Evolutionary conservation across 2,888 invertebrate species (phyloP).

Genomic region (Drosophila subsilvestris): DNA sequence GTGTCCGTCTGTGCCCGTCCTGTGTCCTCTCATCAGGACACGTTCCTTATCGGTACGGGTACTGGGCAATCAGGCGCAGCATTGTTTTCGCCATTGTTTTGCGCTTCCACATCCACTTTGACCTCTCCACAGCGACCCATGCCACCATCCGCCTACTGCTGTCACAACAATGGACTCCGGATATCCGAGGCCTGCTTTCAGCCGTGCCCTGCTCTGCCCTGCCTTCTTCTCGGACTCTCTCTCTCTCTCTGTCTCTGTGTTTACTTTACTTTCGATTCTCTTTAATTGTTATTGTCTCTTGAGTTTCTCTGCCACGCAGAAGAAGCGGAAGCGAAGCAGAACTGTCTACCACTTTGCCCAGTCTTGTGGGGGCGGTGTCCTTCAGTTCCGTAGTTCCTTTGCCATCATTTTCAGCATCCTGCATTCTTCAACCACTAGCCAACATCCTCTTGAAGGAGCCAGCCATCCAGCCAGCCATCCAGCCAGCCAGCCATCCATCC

Average conservation of each 20-base stretch:
- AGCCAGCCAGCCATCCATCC: constrained; percentile 38
- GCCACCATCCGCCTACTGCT: not conserved
- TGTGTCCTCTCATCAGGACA: constrained; percentile 50
- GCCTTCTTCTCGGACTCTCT: not conserved
- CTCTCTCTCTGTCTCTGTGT: constrained; percentile 9
- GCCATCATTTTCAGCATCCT: not conserved
- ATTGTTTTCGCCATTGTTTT: constrained; percentile 63
- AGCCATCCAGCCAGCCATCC: not conserved
- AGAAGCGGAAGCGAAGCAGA: not conserved
- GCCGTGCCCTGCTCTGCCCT: too few species aligned
- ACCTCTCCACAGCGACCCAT: not conserved
- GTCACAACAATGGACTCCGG: constrained; percentile 24
- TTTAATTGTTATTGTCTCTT: constrained; percentile 29
- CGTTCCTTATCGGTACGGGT: constrained; percentile 52
- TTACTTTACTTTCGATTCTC: constrained; percentile 27
- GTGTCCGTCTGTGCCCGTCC: constrained; percentile 32
- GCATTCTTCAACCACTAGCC: not conserved
- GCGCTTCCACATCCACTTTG: constrained; percentile 29
- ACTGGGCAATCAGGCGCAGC: constrained; percentile 61
- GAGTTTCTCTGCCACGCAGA: not conserved
- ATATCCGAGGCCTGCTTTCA: constrained; percentile 1
- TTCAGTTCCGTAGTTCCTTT: not conserved
- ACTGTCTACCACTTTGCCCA: not conserved
- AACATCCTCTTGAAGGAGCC: not conserved
- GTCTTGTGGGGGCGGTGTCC: not conserved